These are phyloP conservation scores for Acanthopagrus latus DNA, from an alignment of 2,797 vertebrate species.

Conservation along the genomic window DNA sequence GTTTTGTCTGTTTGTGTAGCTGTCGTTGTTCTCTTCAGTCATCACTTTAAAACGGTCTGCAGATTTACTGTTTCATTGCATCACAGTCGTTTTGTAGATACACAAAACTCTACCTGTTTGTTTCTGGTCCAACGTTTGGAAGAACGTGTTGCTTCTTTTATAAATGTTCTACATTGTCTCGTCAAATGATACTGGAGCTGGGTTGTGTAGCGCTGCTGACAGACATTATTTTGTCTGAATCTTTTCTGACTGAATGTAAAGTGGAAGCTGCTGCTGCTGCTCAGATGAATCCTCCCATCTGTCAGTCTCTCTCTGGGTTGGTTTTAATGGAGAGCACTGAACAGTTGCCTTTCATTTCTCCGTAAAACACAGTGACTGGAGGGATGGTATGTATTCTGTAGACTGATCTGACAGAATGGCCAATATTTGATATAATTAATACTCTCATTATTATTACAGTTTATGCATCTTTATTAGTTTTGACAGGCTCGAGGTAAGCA, in stretches of 20 bases:
- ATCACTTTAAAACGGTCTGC: slow-evolving; percentile 39
- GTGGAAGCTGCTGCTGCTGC: slow-evolving; percentile 21
- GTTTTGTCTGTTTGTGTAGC: slow-evolving; percentile 1
- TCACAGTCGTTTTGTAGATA: background rate
- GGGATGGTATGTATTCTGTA: background rate
- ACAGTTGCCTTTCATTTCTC: slow-evolving; percentile 53
- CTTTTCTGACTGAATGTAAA: slow-evolving; percentile 50
- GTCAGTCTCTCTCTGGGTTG: background rate
- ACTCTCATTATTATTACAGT: background rate
- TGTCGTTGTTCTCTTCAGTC: slow-evolving; percentile 16
- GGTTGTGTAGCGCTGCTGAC: slow-evolving; percentile 12
- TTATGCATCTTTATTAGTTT: background rate
- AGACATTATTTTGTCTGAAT: background rate
- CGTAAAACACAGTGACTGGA: slow-evolving; percentile 25
- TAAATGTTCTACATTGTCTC: slow-evolving; percentile 9
- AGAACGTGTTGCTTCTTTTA: slow-evolving; percentile 1
- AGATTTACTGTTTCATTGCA: slow-evolving; percentile 14
- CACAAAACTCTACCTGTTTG: slow-evolving; percentile 1
- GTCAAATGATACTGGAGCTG: background rate
- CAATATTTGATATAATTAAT: background rate
- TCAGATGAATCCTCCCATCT: slow-evolving; percentile 6
- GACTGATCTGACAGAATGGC: slow-evolving; percentile 19
- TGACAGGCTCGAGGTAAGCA: background rate
- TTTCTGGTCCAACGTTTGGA: background rate
- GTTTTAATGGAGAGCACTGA: slow-evolving; percentile 16